Evolutionary conservation across 1,140 invertebrate genomes (phyloP), one percentile per base, ranked within the genome.

Genomic region (Drosophila nannoptera): DNA sequence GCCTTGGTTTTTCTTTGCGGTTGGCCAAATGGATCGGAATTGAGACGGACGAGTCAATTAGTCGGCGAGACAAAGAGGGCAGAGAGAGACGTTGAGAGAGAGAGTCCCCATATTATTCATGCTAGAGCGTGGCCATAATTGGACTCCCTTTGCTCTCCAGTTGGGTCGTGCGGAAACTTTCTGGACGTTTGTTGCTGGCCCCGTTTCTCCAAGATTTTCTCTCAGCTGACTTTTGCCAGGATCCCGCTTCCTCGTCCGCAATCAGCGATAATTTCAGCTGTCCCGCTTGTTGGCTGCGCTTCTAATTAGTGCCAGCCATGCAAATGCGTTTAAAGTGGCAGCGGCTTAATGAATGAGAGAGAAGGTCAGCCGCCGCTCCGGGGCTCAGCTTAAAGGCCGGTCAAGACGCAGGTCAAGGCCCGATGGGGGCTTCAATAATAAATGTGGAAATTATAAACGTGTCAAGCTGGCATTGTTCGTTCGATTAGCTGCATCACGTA

Each of bases 101-200:
- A 22, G 22, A 22, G 22, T 22, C 3, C 22, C 22, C 22, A 22
- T 22, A 22, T 22, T 22, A 22, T 3, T 22, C 22, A 22, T 22
- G 22, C 3, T 22, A 22, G 22, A 22, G 22, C 3, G 22, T 22
- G 22, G 22, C 3, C 22, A 22, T 22, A 22, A 22, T 22, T 22
- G 1, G 22, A 2, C 22, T 22, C 22, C 22, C 22, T 22, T 22
- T 61, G 45, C 45, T 60, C 46, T 66, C 56, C 40, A 75, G 53
- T 71, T 71, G 31, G 43, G 53, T 12, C 29, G 42, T 12, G 71
- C 67, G 76, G 67, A 78, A 78, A 78, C 71, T 78, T 58, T 67
- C 75, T 62, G 71, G 71, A 71, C 76, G 61, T 74, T 78, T 78
- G 66, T 78, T 78, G 76, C 75, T 77, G 61, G 45, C 40, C 55